Evolutionary conservation across 2,797 vertebrate genomes (phyloP), one percentile per base, ranked within the genome.

Genomic region (Acrocephalus scirpaceus): DNA sequence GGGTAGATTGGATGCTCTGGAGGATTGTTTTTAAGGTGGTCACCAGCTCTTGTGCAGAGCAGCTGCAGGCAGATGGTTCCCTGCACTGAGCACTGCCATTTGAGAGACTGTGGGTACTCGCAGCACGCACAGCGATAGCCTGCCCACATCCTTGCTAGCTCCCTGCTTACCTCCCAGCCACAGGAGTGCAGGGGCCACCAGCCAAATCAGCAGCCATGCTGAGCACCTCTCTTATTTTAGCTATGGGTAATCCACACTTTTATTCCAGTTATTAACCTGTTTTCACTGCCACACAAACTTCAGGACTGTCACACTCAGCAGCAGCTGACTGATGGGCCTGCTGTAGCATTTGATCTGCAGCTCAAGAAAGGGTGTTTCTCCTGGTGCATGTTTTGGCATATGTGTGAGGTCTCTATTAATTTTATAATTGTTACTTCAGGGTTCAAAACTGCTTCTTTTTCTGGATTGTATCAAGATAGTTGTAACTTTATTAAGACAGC

Each of bases 91-190:
- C 1, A 0, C 5, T 77, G 70, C 57, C 9, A 1, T 22, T 21
- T 27, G 45, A 44, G 62, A 36, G 36, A 61, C 45, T 6, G 26
- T 32, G 10, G 34, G 15, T 36, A 64, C 82, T 53, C 30, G 20
- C 56, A 32, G 27, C 62, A 29, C 27, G 18, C 40, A 0, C 2
- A 2, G 25, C 0, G 1, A 17, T 13, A 16, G n/a, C 40, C 81
- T 42, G 36, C 21, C 42, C 1, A 0, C 1, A 5, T 18, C 57
- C 7, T n/a, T 72, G n/a, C 34, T 2, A 0, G 13, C 9, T 36
- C 27, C 19, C 27, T 34, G 78, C 51, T 40, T 16, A 6, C 80
- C 21, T 70, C 34, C 58, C 80, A 36, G 44, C 48, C 36, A 48
- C 23, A 1, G 32, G 22, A 65, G n/a, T 4, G 0, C 20, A 19